A percentile compares a stretch with the other conserved stretches of the same genome.
These are phyloP conservation scores for Hippocampus guttulatus DNA, from an alignment of 2,113 vertebrate genomes.

Conservation along the genomic window DNA sequence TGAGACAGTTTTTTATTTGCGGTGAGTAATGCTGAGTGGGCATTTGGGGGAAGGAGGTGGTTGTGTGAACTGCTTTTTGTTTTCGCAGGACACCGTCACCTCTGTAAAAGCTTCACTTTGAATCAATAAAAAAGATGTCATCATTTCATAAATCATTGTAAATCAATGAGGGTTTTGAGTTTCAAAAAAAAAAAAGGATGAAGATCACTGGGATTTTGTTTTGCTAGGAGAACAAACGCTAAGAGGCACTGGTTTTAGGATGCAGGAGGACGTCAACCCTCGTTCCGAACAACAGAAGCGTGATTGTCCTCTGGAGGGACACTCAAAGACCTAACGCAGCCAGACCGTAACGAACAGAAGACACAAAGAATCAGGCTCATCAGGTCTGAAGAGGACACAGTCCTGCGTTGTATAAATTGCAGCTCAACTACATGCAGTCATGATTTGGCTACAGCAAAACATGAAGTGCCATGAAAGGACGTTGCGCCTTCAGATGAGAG, in stretches of 20 bases:
- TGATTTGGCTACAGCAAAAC: background rate
- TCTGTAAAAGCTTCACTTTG: slow-evolving; percentile 45
- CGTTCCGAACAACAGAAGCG: slow-evolving; percentile 29
- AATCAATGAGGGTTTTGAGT: background rate
- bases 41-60: slow-evolving; percentile 41
- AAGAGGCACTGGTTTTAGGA: slow-evolving; percentile 61
- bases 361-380: slow-evolving; percentile 12
- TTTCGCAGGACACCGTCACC: slow-evolving; percentile 43
- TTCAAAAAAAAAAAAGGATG: background rate
- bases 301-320: slow-evolving; percentile 17
- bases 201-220: slow-evolving; percentile 54
- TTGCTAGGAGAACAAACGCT: slow-evolving; percentile 42
- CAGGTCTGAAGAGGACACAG: slow-evolving; percentile 9
- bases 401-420: slow-evolving; percentile 18
- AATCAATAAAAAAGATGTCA: slow-evolving; percentile 30
- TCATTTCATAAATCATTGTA: slow-evolving; percentile 38
- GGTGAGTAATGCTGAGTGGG: slow-evolving; percentile 56
- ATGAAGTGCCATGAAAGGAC: background rate
- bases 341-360: slow-evolving; percentile 29
- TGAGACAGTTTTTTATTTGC: slow-evolving; percentile 66
- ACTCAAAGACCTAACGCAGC: slow-evolving; percentile 22
- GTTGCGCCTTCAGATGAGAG: background rate
- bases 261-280: slow-evolving; percentile 11
- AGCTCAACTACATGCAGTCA: slow-evolving; percentile 25
- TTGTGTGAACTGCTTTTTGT: slow-evolving; percentile 41